These are phyloP conservation scores for Trachelipus rathkii DNA, from an alignment of 1,140 invertebrate species.

Conservation along the genomic window DNA sequence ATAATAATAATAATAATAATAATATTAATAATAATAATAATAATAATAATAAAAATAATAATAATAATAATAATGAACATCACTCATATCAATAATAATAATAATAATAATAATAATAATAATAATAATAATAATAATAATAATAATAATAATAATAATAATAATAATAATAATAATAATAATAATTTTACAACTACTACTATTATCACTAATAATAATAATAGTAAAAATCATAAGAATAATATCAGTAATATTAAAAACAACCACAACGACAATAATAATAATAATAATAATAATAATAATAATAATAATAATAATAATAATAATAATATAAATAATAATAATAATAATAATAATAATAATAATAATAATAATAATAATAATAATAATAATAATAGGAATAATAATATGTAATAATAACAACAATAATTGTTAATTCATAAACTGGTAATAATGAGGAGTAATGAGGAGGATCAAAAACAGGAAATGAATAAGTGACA, in stretches of 20 bases:
- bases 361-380: background rate
- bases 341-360: constrained; percentile 12
- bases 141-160: background rate
- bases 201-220: constrained; percentile 5
- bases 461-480: no score
- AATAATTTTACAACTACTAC: no score
- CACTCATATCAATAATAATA: background rate
- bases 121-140: background rate
- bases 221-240: background rate
- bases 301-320: constrained; percentile 12
- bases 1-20: background rate
- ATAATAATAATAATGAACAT: constrained; percentile 15
- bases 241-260: background rate
- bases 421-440: no score
- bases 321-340: constrained; percentile 12
- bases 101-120: background rate
- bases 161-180: constrained; percentile 3
- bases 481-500: no score
- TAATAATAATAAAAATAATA: constrained; percentile 20
- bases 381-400: background rate
- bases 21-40: constrained; percentile 12
- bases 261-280: no score
- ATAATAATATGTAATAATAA: background rate
- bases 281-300: background rate
- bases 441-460: no score